Evolutionary conservation across 2,888 invertebrate genomes (phyloP).

Genomic region (Chromoteleia sp.): DNA sequence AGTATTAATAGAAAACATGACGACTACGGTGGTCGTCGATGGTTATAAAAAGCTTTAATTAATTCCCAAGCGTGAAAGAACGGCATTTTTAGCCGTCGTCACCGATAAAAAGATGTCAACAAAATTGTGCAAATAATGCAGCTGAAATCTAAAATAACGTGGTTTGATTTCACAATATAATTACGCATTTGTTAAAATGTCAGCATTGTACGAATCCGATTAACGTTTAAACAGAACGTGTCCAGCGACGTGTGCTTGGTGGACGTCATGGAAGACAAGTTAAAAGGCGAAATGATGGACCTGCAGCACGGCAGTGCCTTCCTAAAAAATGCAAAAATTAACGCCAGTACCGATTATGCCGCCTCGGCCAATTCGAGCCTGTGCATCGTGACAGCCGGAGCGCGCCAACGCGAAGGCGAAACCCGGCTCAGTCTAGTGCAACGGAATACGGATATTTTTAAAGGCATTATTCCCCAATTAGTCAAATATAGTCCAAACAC

Average conservation of each 20-base stretch:
- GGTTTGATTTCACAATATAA: too few relatives aligned
- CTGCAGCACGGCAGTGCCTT: slow-evolving; percentile 95
- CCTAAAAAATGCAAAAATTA: slow-evolving; percentile 90
- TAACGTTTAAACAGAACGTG: slow-evolving; percentile 86
- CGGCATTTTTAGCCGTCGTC: too few relatives aligned
- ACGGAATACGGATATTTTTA: slow-evolving; percentile 95
- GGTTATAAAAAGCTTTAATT: too few relatives aligned
- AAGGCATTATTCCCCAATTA: slow-evolving; percentile 92
- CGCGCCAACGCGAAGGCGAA: slow-evolving; percentile 95
- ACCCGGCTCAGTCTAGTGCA: slow-evolving; percentile 94
- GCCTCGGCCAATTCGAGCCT: slow-evolving; percentile 92
- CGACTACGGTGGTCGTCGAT: too few relatives aligned
- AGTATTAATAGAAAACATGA: too few relatives aligned
- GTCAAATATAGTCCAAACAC: slow-evolving; percentile 94
- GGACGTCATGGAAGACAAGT: slow-evolving; percentile 92
- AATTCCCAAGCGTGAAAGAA: too few relatives aligned
- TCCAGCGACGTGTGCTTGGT: slow-evolving; percentile 93
- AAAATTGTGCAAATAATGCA: slow-evolving; percentile 13
- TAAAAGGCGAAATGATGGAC: slow-evolving; percentile 96
- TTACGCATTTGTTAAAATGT: slow-evolving; percentile 25
- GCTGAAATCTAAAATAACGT: background rate
- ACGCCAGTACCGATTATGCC: slow-evolving; percentile 91
- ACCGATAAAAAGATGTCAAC: background rate
- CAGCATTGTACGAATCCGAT: slow-evolving; percentile 41
- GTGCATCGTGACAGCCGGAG: slow-evolving; percentile 96